phyloP scores from a whole-genome alignment of 2,113 vertebrate genomes.

The Anolis sagrei region DNA sequence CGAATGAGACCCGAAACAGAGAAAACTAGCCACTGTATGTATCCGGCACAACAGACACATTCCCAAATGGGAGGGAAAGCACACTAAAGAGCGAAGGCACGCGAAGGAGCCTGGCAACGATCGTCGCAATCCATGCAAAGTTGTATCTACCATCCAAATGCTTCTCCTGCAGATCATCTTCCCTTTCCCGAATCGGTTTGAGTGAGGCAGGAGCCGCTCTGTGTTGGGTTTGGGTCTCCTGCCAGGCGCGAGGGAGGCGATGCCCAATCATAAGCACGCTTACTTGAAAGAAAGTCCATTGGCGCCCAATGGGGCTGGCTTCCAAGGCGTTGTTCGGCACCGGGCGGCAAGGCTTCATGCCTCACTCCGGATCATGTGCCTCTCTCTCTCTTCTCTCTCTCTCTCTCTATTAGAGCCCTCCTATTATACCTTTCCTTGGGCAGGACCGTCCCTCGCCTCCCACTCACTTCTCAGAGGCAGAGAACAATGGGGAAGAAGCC shows the following conservation, averaged over 20 bases:
- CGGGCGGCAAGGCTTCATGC: constrained; percentile 12
- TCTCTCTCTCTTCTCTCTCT: constrained; percentile 36
- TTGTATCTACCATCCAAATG: constrained; percentile 56
- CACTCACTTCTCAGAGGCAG: constrained; percentile 61
- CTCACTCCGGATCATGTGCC: too few species aligned
- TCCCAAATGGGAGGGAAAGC: constrained; percentile 62
- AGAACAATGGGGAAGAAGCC: constrained; percentile 64
- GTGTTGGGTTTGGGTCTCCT: too few species aligned
- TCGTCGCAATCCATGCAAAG: neutral
- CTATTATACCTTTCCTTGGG: too few species aligned
- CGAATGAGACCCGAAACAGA: constrained; percentile 57
- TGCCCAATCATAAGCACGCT: neutral
- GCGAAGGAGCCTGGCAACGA: too few species aligned
- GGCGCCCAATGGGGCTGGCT: neutral
- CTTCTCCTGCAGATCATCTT: constrained; percentile 56
- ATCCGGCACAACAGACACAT: constrained; percentile 61
- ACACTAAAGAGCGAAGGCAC: constrained; percentile 60
- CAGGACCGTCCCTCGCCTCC: constrained; percentile 39
- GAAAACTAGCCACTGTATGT: constrained; percentile 8
- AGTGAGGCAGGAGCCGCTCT: too few species aligned
- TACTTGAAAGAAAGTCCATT: neutral
- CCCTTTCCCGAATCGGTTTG: neutral
- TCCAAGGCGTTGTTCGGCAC: neutral
- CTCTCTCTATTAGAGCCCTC: neutral
- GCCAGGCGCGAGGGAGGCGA: too few species aligned